phyloP scores from a whole-genome alignment of 2,113 vertebrate species.

The Caloenas nicobarica region DNA sequence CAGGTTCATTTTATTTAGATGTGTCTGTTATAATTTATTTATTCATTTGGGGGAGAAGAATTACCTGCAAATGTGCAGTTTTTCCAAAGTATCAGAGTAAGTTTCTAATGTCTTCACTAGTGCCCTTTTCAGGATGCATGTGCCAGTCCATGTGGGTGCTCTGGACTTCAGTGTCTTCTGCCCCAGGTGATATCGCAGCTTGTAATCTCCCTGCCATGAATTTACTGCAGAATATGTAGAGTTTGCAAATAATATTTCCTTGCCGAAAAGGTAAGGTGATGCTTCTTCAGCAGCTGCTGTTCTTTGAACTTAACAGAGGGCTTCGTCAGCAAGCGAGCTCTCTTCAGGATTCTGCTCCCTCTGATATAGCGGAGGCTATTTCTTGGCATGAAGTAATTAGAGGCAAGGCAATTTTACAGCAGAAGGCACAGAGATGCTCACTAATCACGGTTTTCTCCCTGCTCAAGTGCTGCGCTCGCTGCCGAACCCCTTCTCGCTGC shows the following conservation, averaged over 20 bases:
- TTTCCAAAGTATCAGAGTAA: not conserved
- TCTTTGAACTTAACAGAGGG: not conserved
- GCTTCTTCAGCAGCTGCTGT: not conserved
- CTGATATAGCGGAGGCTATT: not conserved
- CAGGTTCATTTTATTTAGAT: not conserved
- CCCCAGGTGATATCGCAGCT: not conserved
- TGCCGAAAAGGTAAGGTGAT: not conserved
- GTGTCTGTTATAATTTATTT: not conserved
- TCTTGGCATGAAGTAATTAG: constrained; percentile 1
- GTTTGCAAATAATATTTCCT: not conserved
- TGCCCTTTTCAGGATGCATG: not conserved
- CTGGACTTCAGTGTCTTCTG: not conserved
- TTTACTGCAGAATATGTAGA: not conserved
- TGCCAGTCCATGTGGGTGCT: not conserved
- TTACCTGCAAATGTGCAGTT: not conserved
- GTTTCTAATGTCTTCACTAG: not conserved
- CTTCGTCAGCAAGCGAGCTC: not conserved
- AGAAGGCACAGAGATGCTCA: not conserved
- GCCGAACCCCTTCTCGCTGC: not conserved
- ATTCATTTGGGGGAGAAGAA: not conserved
- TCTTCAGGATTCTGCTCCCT: not conserved
- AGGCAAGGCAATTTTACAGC: not conserved
- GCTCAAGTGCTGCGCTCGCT: not conserved
- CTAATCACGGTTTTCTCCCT: not conserved
- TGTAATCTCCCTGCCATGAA: not conserved